Evolutionary conservation across 2,888 invertebrate species (phyloP), one percentile per base, ranked within the genome.

Genomic region (Agrenia bidenticulata): DNA sequence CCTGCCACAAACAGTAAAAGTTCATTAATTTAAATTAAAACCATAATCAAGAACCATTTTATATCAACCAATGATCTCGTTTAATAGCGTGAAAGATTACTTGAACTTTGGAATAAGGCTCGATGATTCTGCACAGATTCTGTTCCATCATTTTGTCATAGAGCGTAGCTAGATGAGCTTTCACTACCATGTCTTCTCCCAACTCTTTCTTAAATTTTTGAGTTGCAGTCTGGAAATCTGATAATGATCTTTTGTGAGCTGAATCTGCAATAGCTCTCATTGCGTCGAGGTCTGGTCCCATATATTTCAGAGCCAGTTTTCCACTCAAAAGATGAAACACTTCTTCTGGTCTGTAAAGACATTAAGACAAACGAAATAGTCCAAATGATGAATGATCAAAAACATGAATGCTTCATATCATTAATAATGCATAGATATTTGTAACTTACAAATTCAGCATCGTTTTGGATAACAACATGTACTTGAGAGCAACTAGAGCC

Each of bases 121-220:
- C 99, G 72, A 99, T 98, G 77, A 99, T 93, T 73, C 98, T 88
- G 81, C 94, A 96, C 77, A 99, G 85, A 84, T 99, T 99, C 82
- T 99, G 98, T 82, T 99, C 99, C 80, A 99, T 83, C 92, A 99
- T 95, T 75, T 94, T 95, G 79, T 99, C 98, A 79, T 98, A 98
- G 41, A 99, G 83, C 15, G 97, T 93, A 68, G 93, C 94, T 75
- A 99, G 87, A 82, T 99, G 99, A 76, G 96, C 94, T 78, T 93
- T 86, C 4, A 99, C 96, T n/a, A 75, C 72, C 19, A 93, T 90
- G 83, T 99, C 99, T 78, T 96, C 92, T 78, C 92, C 92, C 62
- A 98, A 81, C 82, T 98, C 93, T 64, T 86, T 86, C 78, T 91
- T 90, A 80, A 89, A 99, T 39, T 89, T 87, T 79, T 89, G 89